Base-by-base conservation (phyloP, 1,140 invertebrate species). In the Globodera rostochiensis region DNA sequence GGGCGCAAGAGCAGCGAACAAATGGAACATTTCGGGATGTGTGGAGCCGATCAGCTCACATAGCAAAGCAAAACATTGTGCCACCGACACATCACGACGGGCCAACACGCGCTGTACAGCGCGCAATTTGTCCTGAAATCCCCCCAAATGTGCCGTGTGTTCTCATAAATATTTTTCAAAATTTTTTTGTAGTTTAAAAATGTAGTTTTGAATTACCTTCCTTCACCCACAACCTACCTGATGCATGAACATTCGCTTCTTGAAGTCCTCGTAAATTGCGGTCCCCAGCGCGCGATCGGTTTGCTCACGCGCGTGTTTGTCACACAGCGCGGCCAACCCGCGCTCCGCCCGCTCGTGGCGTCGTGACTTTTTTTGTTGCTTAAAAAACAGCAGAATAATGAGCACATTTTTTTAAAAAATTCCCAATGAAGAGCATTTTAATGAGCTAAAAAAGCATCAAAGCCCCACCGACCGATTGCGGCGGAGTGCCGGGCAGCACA, bases 241-340 rank as follows among this genome's bases (percentile, higher is more conserved):
- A n/a, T 84, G 83, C 83, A 84, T 84, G 50, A 84, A 84, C 21
- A 84, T 69, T n/a, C 84, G 60, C 50, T 86, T 73, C 57, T 67
- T 86, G 15, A 86, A 84, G 46, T 84, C 71, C 57, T 66, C 73
- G 84, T 84, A 79, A n/a, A 84, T 76, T 13, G 77, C 70, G 50
- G 84, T 50, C 15, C 71, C 49, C 57, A 86, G 67, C n/a, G 78
- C 80, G 11, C 45, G 13, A 49, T 74, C 25, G 45, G 46, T 36
- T 25, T 25, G 53, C n/a, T 83, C 75, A 11, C 11, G 57, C 49
- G 46, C 45, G 6, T 84, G 50, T 36, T 9, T 50, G 74, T 84
- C 77, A 45, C 57, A 36, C 60, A 84, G 53, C 57, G 83, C 74
- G 45, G 67, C 36, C 80, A 85, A 47, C 21, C 83, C 83, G 19